Evolutionary conservation across 2,113 vertebrate species (phyloP).

Genomic region (Sigmodon hispidus): DNA sequence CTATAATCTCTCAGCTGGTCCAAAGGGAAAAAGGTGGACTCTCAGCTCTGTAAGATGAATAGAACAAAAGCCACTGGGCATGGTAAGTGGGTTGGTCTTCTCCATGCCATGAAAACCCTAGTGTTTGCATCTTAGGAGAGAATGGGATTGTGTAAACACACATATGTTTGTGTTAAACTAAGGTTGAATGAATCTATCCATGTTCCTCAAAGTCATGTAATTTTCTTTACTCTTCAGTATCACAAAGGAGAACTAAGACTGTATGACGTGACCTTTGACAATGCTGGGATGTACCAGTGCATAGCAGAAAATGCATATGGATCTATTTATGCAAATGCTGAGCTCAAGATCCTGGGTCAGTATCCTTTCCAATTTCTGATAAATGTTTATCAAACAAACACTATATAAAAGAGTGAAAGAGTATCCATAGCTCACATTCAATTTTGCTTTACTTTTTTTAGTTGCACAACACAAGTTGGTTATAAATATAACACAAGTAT

Average conservation of each 20-base stretch:
- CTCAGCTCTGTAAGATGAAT: conserved; percentile 51
- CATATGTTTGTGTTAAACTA: neutral
- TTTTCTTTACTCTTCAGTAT: conserved; percentile 85
- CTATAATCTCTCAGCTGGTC: conserved; percentile 60
- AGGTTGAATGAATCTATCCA: neutral
- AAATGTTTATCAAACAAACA: neutral
- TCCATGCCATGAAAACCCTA: neutral
- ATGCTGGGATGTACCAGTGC: conserved; percentile 98
- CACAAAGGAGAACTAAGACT: conserved; percentile 90
- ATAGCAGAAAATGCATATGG: conserved; percentile 94
- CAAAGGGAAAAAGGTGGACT: conserved; percentile 49
- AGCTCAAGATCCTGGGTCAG: conserved; percentile 96
- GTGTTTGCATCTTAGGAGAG: neutral
- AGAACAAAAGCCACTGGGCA: conserved; percentile 48
- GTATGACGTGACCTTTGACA: conserved; percentile 88
- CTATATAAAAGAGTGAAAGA: neutral
- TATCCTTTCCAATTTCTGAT: conserved; percentile 69
- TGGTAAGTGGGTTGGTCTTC: conserved; percentile 62
- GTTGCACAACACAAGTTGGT: neutral
- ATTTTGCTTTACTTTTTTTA: conserved; percentile 3
- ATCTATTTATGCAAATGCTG: conserved; percentile 94
- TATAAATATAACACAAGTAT: no score
- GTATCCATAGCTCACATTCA: neutral
- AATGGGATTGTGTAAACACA: neutral
- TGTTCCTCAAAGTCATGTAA: neutral